Percentiles rank a stretch among this genome's conserved stretches.
Evolutionary conservation across 2,797 vertebrate species (phyloP).

Genomic region (Falco novaeseelandiae): DNA sequence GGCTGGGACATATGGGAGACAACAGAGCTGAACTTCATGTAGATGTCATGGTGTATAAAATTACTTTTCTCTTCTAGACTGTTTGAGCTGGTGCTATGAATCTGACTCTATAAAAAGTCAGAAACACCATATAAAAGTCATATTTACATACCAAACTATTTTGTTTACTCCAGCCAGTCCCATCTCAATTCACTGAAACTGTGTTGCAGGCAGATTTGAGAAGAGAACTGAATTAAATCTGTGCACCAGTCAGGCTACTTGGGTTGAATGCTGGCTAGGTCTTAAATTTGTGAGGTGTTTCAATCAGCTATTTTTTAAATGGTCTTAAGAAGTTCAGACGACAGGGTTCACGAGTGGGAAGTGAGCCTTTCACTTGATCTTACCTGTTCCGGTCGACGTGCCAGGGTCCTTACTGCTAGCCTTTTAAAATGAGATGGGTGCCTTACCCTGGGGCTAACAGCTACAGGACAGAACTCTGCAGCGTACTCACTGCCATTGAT

Average conservation of each 20-base stretch:
- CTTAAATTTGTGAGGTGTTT: neutral
- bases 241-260: accelerated
- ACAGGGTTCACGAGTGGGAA: neutral
- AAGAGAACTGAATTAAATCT: neutral
- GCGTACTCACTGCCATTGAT: neutral
- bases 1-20: neutral
- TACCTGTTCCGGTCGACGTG: neutral
- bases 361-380: neutral
- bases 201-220: neutral
- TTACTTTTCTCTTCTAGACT: neutral
- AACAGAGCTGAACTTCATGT: neutral
- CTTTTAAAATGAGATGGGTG: conserved; percentile 47
- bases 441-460: neutral
- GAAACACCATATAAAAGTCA: neutral
- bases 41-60: neutral
- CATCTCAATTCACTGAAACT: neutral
- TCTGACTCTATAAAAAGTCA: neutral
- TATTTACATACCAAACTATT: neutral
- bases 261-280: neutral
- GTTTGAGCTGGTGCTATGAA: neutral
- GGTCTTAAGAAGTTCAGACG: neutral
- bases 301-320: neutral
- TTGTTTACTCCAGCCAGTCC: neutral
- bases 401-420: conserved; percentile 5
- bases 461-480: conserved; percentile 1